Percentiles rank a stretch among this genome's conserved stretches.
Conservation (phyloP, 2,113 vertebrate species). For the Piaya cayana region DNA sequence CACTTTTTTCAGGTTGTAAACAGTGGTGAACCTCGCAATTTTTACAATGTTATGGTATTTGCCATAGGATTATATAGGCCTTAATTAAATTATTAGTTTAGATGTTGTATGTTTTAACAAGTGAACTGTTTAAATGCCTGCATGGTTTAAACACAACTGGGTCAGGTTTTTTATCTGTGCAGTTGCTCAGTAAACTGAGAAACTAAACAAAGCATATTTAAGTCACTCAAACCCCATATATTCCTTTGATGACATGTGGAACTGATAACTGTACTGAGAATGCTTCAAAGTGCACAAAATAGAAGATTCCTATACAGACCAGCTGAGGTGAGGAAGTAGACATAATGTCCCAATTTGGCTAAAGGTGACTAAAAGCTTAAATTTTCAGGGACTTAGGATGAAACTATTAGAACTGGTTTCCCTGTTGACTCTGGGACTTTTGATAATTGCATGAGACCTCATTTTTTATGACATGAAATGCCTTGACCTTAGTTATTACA, state of each 20-base stretch:
- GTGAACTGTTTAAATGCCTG: neutral
- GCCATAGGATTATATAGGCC: neutral
- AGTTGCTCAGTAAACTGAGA: neutral
- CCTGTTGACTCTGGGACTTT: neutral
- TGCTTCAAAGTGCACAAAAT: neutral
- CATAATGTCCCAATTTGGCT: neutral
- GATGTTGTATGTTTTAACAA: neutral
- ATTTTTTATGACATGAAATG: neutral
- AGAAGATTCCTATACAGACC: neutral
- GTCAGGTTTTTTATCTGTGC: neutral
- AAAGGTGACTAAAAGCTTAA: neutral
- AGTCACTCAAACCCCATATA: neutral
- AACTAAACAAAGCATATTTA: neutral
- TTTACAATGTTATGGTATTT: neutral
- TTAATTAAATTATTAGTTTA: neutral
- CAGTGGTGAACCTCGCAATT: neutral
- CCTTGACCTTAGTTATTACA: neutral
- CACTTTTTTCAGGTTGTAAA: neutral
- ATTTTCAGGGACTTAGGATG: neutral
- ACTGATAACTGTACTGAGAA: neutral
- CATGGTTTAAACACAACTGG: neutral
- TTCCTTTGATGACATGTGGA: neutral
- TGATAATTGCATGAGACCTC: neutral
- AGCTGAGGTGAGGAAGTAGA: neutral
- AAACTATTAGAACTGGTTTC: neutral